These are phyloP conservation scores for Oscheius onirici DNA, from an alignment of 2,888 invertebrate species.

Conservation along the genomic window DNA sequence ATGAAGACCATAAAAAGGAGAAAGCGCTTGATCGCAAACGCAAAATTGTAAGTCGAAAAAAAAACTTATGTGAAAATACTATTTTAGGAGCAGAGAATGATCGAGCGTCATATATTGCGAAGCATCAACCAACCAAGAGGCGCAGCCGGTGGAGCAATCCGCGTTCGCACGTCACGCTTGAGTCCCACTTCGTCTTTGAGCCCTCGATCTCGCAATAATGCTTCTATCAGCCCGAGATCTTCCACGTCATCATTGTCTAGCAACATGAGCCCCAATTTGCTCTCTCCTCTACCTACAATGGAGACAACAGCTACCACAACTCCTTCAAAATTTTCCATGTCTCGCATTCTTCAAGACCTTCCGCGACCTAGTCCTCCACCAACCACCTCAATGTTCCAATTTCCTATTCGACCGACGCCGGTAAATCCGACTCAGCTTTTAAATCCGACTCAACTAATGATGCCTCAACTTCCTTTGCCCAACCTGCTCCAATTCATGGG, in stretches of 20 bases:
- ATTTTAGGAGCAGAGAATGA: constrained; percentile 18
- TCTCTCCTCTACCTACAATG: constrained; percentile 1
- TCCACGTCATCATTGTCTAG: not conserved
- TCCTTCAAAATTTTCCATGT: not conserved
- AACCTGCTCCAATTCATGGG: too few relatives aligned
- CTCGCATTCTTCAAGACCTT: not conserved
- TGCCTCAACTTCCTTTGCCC: too few relatives aligned
- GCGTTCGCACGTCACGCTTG: not conserved
- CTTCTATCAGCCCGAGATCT: constrained; percentile 4
- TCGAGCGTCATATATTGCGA: not conserved
- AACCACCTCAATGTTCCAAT: constrained; percentile 1
- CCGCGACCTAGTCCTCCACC: constrained; percentile 1
- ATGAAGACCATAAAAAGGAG: constrained; percentile 92
- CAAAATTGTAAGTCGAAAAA: constrained; percentile 12
- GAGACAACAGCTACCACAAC: not conserved
- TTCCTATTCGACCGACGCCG: not conserved
- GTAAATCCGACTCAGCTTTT: not conserved
- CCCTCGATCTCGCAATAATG: not conserved
- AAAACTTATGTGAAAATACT: not conserved
- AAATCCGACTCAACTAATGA: not conserved
- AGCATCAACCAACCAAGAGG: not conserved
- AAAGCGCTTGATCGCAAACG: constrained; percentile 50
- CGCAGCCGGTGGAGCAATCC: not conserved
- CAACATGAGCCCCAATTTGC: not conserved
- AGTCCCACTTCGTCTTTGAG: not conserved